Base-by-base conservation (phyloP, 2,113 vertebrate species). In the Vireo altiloquus region DNA sequence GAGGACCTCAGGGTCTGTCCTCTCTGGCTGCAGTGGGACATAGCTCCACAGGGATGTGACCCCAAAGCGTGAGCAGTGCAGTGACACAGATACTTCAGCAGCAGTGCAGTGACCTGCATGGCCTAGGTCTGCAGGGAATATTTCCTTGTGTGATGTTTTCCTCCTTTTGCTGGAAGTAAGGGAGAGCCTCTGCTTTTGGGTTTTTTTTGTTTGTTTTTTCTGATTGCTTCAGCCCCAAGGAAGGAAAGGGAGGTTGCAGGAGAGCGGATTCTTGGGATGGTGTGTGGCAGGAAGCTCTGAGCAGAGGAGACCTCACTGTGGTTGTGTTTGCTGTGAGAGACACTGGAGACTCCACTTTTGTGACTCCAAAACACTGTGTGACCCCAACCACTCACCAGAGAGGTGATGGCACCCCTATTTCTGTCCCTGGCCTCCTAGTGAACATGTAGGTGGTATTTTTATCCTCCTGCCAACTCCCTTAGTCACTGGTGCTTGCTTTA, bases 381-480 rank as follows among this genome's bases (percentile, higher is more conserved):
- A 91, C 46, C 66, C 77, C 77, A 77, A 1, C 70, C 4, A 5
- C 39, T 76, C 91, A 42, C 82, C 1, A 1, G 70, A 76, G 78
- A 89, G 84, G 39, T 88, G 66, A 71, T 74, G 53, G 83, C 92
- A 92, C 91, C 95, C 87, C 42, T 92, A 50, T 93, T 96, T 93
- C 91, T 87, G 89, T 94, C 77, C 17, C 64, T 86, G 61, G 52
- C 61, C 89, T 92, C 79, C 37, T 85, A 78, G 53, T 59, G 22
- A 95, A 94, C 71, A 53, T 94, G 94, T 95, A 71, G 82, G 80
- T 93, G 69, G 90, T 95, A 96, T 96, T 96, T 96, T 97, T 96
- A 96, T 94, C 94, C 39, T 96, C 39, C 85, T 90, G 63, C n/a
- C 47, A 5, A 54, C 77, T 94, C 44, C 69, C 90, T 96, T 91